Evolutionary conservation across 2,113 vertebrate species (phyloP).

Genomic region (Sebastes fasciatus): DNA sequence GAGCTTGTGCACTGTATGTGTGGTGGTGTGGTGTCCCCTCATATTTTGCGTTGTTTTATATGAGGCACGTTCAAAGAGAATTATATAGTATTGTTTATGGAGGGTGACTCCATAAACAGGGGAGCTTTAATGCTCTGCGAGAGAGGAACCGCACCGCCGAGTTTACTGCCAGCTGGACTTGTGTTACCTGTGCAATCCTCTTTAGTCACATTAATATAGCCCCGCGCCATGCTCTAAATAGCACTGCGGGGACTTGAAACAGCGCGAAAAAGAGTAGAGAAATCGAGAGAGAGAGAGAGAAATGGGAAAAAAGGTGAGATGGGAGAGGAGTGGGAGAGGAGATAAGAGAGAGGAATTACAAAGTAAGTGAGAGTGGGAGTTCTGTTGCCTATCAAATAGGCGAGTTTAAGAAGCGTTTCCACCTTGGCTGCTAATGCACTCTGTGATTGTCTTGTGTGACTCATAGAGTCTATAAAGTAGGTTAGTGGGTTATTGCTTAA

Average conservation of each 20-base stretch:
- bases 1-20: background rate
- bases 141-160: constrained; percentile 36
- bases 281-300: constrained; percentile 27
- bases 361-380: constrained; percentile 75
- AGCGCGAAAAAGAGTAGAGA: constrained; percentile 32
- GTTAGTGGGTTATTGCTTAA: constrained; percentile 75
- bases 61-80: constrained; percentile 76
- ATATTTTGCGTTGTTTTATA: constrained; percentile 64
- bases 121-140: constrained; percentile 57
- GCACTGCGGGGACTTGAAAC: constrained; percentile 58
- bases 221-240: constrained; percentile 63
- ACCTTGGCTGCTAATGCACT: constrained; percentile 66
- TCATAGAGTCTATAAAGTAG: constrained; percentile 71
- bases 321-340: constrained; percentile 64
- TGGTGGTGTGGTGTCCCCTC: constrained; percentile 46
- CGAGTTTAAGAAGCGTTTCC: constrained; percentile 69
- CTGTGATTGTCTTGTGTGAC: constrained; percentile 66
- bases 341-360: constrained; percentile 72
- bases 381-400: constrained; percentile 63
- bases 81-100: constrained; percentile 73
- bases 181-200: constrained; percentile 71
- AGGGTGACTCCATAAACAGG: constrained; percentile 70
- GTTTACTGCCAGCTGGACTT: constrained; percentile 71
- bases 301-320: constrained; percentile 51
- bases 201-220: constrained; percentile 73